phyloP scores from a whole-genome alignment of 2,113 vertebrate genomes.

The Cryptoleucopteryx plumbea region DNA sequence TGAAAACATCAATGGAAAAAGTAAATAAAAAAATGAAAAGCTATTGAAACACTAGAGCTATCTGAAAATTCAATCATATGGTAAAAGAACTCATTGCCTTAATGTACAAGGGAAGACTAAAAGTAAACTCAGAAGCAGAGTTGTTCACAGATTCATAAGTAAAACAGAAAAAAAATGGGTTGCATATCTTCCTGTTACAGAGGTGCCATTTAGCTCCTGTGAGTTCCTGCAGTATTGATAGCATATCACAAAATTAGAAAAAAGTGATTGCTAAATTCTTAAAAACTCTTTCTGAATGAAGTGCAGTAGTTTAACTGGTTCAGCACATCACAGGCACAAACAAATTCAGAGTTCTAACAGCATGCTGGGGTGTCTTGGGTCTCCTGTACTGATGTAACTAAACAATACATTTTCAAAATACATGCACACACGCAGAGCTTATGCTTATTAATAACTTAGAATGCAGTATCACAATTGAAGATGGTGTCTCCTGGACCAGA shows the following conservation, averaged over 20 bases:
- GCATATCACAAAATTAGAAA: neutral
- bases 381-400: neutral
- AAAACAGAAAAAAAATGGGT: neutral
- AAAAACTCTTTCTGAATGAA: neutral
- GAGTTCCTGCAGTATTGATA: neutral
- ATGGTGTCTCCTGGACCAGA: neutral
- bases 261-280: neutral
- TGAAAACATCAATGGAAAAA: neutral
- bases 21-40: neutral
- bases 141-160: neutral
- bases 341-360: neutral
- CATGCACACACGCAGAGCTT: accelerated
- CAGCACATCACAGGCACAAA: neutral
- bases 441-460: neutral
- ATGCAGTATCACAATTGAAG: neutral
- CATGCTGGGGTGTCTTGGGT: neutral
- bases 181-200: neutral
- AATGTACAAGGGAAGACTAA: neutral
- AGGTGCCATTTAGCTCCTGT: neutral
- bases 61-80: neutral
- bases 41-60: neutral
- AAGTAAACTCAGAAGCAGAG: neutral
- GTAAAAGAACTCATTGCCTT: neutral
- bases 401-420: neutral
- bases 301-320: neutral